Percentiles rank a stretch among this genome's conserved stretches.
Evolutionary conservation across 2,113 vertebrate genomes (phyloP).

Genomic region (Barbus barbus): DNA sequence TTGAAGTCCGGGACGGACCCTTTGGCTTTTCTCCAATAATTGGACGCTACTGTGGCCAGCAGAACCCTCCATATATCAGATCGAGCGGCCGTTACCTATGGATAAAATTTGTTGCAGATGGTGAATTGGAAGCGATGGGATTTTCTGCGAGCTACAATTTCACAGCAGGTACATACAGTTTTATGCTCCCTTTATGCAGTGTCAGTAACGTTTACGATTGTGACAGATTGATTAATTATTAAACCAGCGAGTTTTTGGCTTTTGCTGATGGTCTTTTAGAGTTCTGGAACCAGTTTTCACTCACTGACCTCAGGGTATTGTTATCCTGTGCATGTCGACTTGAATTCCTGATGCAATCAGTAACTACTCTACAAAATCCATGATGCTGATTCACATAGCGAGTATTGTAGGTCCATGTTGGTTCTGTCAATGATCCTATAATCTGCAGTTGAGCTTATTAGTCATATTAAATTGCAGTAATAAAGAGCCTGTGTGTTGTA

Average conservation of each 20-base stretch:
- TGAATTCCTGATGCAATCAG: slow-evolving; percentile 46
- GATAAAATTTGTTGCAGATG: slow-evolving; percentile 99
- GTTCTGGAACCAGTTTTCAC: background rate
- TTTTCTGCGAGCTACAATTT: slow-evolving; percentile 98
- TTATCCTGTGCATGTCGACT: slow-evolving; percentile 11
- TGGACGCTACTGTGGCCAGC: slow-evolving; percentile 95
- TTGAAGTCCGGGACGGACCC: slow-evolving; percentile 97
- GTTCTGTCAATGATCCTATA: background rate
- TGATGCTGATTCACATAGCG: slow-evolving; percentile 7
- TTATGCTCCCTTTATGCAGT: slow-evolving; percentile 33
- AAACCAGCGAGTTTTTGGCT: background rate
- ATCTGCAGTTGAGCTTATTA: background rate
- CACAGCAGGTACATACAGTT: slow-evolving; percentile 84
- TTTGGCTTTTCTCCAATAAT: slow-evolving; percentile 98
- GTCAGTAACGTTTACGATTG: slow-evolving; percentile 34
- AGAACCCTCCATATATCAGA: slow-evolving; percentile 94
- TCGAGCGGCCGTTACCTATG: slow-evolving; percentile 97
- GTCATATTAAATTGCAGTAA: background rate
- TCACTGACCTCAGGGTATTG: slow-evolving; percentile 10
- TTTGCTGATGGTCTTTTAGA: background rate
- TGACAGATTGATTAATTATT: slow-evolving; percentile 42
- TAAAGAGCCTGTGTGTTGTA: background rate
- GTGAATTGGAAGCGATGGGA: slow-evolving; percentile 95
- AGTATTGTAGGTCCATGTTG: background rate
- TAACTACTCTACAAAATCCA: slow-evolving; percentile 18